Conservation (phyloP, 2,113 vertebrate species). For the Peromyscus leucopus region DNA sequence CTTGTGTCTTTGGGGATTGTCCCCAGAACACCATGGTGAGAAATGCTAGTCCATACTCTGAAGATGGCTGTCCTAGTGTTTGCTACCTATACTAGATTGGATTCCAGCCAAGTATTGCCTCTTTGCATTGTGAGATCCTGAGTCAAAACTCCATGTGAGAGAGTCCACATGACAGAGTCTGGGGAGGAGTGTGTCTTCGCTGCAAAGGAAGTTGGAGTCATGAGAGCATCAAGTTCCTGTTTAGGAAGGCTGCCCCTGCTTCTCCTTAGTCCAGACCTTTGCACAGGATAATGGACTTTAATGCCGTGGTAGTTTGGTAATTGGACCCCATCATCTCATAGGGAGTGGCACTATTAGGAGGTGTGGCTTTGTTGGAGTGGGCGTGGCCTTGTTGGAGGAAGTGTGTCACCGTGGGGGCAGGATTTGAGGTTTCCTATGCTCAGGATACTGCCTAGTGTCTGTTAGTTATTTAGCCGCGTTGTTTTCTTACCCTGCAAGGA, state of each 20-base stretch:
- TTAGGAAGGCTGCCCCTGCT: not conserved
- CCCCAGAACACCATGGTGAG: not conserved
- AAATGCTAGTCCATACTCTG: not conserved
- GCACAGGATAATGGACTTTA: not conserved
- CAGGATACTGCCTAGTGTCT: too few species aligned
- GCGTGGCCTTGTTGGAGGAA: too few species aligned
- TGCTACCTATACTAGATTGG: not conserved
- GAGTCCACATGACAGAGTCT: not conserved
- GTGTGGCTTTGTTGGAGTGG: too few species aligned
- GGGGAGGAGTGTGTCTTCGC: not conserved
- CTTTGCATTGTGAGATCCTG: not conserved
- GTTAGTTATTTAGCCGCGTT: too few species aligned
- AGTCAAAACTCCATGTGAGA: not conserved
- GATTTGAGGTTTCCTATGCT: too few species aligned
- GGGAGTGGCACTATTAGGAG: too few species aligned
- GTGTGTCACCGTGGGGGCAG: too few species aligned
- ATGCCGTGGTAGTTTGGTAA: too few species aligned
- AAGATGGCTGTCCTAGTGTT: not conserved
- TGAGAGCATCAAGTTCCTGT: not conserved
- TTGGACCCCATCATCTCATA: too few species aligned
- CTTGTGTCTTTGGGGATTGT: not conserved
- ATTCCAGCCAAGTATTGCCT: not conserved
- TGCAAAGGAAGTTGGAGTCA: not conserved
- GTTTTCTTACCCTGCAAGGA: too few species aligned
- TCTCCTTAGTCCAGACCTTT: not conserved